Base-by-base conservation (phyloP, 23 tunicate species). In the Aplidium turbinatum region DNA sequence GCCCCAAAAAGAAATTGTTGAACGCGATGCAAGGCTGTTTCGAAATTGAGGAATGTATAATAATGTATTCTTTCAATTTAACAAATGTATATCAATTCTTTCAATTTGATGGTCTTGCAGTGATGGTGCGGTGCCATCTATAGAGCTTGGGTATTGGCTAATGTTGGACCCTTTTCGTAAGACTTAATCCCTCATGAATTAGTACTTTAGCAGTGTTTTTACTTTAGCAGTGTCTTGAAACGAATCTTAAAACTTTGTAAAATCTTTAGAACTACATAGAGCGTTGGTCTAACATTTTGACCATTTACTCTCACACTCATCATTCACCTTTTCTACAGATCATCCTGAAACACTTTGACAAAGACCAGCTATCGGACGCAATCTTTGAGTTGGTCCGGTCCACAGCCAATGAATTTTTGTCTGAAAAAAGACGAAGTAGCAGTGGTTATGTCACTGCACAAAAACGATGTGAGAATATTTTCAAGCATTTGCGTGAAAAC, bases 361-460 rank as follows among this genome's bases (percentile, higher is more conserved):
- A 42, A 11, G 72, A 76, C 40, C 57, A 76, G 20, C 46, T 76
- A 3, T 63, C 71, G 4, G 82, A 62, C 57, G 72, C 57, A 2
- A 76, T 76, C 30, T 76, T 76, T 39, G 72, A 76, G 23, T 16
- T 76, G 4, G 57, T 62, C 20, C 57, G 82, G 27, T 3, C 73
- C 13, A 76, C 82, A 36, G 82, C 82, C 2, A 76, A 76, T 61
- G 72, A 33, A 2, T 76, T 42, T 40, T 38, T 76, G 3, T 35
- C 58, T 7, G 72, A 76, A 31, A 62, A 39, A 7, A 24, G 81
- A 38, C 38, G 29, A 40, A 62, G 81, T 25, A 32, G 67, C 6
- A 50, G 72, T 11, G 20, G 25, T 13, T 65, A 65, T 26, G n/a
- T 35, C 58, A 24, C 58, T 23, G 76, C 76, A 6, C 76, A 47